A percentile compares a stretch with the other conserved stretches of the same genome.
These are phyloP conservation scores for Ethmia dodecea DNA, from an alignment of 2,888 invertebrate species.

Conservation along the genomic window DNA sequence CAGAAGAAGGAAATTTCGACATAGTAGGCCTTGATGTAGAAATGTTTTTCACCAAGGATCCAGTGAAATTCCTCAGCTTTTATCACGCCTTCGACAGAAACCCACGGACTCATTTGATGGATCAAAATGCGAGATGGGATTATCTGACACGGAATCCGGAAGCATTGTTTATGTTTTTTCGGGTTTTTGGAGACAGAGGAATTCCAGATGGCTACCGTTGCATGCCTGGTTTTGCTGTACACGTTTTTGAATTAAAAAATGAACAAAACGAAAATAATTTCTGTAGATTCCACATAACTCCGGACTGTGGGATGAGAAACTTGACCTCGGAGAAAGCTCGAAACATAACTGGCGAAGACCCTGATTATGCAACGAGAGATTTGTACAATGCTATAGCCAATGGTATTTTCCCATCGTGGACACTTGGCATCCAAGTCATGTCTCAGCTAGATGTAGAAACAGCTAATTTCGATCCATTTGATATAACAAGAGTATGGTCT, in stretches of 20 bases:
- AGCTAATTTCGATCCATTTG: not conserved
- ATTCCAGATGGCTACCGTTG: conserved; percentile 5
- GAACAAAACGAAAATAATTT: conserved; percentile 81
- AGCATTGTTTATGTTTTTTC: not conserved
- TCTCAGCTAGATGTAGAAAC: not conserved
- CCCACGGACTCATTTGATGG: not conserved
- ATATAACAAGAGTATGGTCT: conserved; percentile 41
- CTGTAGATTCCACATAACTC: conserved; percentile 82
- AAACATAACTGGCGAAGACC: not conserved
- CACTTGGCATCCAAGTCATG: not conserved
- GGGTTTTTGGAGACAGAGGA: not conserved
- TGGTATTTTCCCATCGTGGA: not conserved
- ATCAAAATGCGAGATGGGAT: not conserved
- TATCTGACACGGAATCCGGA: not conserved
- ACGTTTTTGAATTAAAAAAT: conserved; percentile 93
- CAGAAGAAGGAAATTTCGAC: not conserved
- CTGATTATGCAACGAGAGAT: not conserved
- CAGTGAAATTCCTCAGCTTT: not conserved
- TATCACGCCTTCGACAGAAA: not conserved
- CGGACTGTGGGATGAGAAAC: not conserved
- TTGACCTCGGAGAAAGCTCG: not conserved
- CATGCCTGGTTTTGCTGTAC: conserved; percentile 77
- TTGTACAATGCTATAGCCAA: not conserved
- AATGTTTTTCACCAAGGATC: not conserved
- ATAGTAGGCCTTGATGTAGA: not conserved